Evolutionary conservation across 1,140 invertebrate species (phyloP).

Genomic region (Bombus picipes): DNA sequence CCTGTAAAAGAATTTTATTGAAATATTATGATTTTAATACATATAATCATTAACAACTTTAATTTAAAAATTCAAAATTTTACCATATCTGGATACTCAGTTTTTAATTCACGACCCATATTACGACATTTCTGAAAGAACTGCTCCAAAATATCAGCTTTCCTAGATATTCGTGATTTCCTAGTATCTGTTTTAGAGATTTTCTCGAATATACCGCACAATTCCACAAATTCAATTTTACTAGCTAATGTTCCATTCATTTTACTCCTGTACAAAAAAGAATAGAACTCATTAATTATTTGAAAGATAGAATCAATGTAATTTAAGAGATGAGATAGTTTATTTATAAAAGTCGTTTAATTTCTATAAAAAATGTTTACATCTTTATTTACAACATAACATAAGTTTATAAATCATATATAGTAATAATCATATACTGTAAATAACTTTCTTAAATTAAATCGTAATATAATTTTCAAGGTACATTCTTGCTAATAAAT

Average conservation of each 20-base stretch:
- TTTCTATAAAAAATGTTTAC: constrained; percentile 3
- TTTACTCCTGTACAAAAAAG: constrained; percentile 58
- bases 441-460: constrained; percentile 59
- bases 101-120: constrained; percentile 68
- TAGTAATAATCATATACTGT: not conserved
- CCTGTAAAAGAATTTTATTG: constrained; percentile 66
- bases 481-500: constrained; percentile 88
- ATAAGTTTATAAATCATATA: not conserved
- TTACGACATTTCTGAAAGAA: constrained; percentile 84
- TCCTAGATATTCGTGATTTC: constrained; percentile 73
- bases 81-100: constrained; percentile 66
- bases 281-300: constrained; percentile 38
- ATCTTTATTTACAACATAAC: constrained; percentile 10
- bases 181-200: constrained; percentile 76
- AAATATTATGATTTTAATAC: constrained; percentile 12
- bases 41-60: not conserved
- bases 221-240: constrained; percentile 78
- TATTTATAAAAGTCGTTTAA: not conserved
- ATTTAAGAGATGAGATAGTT: not conserved
- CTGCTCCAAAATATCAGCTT: constrained; percentile 81
- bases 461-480: constrained; percentile 89
- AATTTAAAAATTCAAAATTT: constrained; percentile 19
- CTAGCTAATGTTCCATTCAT: constrained; percentile 65
- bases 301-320: not conserved
- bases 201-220: constrained; percentile 83